These are phyloP conservation scores for Acleris sparsana DNA, from an alignment of 2,888 invertebrate species.

Conservation along the genomic window DNA sequence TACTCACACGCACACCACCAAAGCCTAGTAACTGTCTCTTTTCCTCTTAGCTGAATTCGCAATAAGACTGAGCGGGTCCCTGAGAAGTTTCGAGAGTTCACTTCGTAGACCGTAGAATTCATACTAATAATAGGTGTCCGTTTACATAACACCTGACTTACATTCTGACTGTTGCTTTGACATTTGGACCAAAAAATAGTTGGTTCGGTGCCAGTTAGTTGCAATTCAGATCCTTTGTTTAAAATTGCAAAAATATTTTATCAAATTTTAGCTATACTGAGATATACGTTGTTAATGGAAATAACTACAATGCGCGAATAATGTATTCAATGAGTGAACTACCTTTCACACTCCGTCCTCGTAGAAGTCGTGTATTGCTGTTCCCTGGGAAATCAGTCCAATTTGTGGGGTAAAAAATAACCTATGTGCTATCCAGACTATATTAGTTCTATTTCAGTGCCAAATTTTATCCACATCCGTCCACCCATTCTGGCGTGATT, in stretches of 20 bases:
- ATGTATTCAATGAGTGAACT: too few relatives aligned
- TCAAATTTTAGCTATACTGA: too few relatives aligned
- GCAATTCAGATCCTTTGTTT: conserved; percentile 35
- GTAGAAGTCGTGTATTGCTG: too few relatives aligned
- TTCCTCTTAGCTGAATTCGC: conserved; percentile 54
- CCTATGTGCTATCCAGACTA: too few relatives aligned
- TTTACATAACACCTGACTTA: conserved; percentile 57
- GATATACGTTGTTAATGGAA: too few relatives aligned
- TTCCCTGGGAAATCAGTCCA: too few relatives aligned
- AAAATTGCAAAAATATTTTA: conserved; percentile 18
- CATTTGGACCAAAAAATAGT: conserved; percentile 41
- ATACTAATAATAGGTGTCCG: conserved; percentile 41
- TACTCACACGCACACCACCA: conserved; percentile 53
- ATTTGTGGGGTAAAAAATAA: too few relatives aligned
- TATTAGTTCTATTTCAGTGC: too few relatives aligned
- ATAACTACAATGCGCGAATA: too few relatives aligned
- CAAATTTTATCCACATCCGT: too few relatives aligned
- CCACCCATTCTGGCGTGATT: too few relatives aligned
- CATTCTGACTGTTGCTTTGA: conserved; percentile 42
- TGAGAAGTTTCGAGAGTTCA: conserved; percentile 56
- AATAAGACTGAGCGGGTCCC: conserved; percentile 50
- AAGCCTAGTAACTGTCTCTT: conserved; percentile 66
- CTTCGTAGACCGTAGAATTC: conserved; percentile 43
- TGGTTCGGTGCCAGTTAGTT: conserved; percentile 41
- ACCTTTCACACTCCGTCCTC: too few relatives aligned